phyloP scores from a whole-genome alignment of 2,797 vertebrate genomes.

The Fratercula arctica region DNA sequence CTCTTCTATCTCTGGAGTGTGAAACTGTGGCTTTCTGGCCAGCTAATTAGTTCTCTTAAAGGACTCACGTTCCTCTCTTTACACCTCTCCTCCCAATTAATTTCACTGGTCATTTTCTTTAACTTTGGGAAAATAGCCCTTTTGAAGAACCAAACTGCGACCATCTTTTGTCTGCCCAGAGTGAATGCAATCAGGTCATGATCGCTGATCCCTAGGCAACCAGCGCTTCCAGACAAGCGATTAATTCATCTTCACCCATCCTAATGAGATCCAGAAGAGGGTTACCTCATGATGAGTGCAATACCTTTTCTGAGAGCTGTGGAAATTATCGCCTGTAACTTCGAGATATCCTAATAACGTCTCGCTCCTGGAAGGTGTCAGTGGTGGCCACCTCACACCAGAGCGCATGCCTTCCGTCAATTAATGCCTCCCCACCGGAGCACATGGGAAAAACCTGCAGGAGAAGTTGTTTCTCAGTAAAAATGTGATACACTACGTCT shows the following conservation, averaged over 20 bases:
- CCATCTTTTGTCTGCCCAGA: conserved; percentile 10
- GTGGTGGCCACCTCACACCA: accelerated
- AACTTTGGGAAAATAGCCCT: conserved; percentile 17
- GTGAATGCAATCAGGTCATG: neutral
- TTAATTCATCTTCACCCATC: conserved; percentile 41
- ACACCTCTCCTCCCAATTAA: conserved; percentile 36
- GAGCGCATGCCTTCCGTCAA: neutral
- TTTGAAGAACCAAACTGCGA: neutral
- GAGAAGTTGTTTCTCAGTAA: neutral
- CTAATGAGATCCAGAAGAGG: conserved; percentile 21
- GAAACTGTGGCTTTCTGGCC: neutral
- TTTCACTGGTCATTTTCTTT: conserved; percentile 34
- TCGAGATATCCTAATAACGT: neutral
- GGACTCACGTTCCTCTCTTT: neutral
- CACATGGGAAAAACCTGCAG: neutral
- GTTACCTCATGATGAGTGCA: neutral
- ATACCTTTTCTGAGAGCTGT: neutral
- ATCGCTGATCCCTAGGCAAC: conserved; percentile 9
- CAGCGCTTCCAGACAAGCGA: neutral
- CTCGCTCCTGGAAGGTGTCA: neutral
- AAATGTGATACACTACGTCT: neutral
- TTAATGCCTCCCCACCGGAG: neutral
- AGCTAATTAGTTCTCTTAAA: conserved; percentile 28
- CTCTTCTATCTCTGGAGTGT: neutral
- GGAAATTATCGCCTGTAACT: neutral